A percentile compares a stretch with the other conserved stretches of the same genome.
phyloP scores from a whole-genome alignment of 1,140 invertebrate species.

The Brachionus sp. region DNA sequence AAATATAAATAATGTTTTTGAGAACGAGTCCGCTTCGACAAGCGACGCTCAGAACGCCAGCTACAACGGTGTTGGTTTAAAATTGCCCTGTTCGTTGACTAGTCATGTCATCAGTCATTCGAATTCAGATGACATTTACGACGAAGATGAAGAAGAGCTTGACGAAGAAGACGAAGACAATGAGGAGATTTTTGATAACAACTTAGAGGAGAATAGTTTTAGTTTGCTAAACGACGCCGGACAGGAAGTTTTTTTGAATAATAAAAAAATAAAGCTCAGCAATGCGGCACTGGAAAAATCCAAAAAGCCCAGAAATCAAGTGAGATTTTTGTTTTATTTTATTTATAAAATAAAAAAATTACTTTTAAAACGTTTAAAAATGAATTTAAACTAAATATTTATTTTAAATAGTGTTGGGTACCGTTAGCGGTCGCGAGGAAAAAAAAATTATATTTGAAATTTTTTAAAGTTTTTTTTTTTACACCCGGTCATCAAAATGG shows the following conservation, averaged over 20 bases:
- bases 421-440: too few relatives aligned
- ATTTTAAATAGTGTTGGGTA: too few relatives aligned
- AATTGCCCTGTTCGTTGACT: not conserved
- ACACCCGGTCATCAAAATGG: too few relatives aligned
- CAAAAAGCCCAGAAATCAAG: constrained; percentile 9
- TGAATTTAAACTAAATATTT: too few relatives aligned
- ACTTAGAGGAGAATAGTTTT: constrained; percentile 9
- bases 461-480: too few relatives aligned
- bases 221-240: not conserved
- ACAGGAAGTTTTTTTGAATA: constrained; percentile 10
- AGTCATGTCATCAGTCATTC: not conserved
- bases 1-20: constrained; percentile 6
- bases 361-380: too few relatives aligned
- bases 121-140: not conserved
- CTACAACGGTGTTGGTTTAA: not conserved
- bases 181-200: not conserved
- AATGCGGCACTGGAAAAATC: not conserved
- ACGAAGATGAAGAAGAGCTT: not conserved
- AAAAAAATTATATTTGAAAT: too few relatives aligned
- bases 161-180: not conserved
- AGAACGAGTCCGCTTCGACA: not conserved
- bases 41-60: not conserved
- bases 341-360: not conserved
- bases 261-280: constrained; percentile 8
- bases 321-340: not conserved